phyloP scores from a whole-genome alignment of 2,888 invertebrate species.

The Terebella lapidaria region DNA sequence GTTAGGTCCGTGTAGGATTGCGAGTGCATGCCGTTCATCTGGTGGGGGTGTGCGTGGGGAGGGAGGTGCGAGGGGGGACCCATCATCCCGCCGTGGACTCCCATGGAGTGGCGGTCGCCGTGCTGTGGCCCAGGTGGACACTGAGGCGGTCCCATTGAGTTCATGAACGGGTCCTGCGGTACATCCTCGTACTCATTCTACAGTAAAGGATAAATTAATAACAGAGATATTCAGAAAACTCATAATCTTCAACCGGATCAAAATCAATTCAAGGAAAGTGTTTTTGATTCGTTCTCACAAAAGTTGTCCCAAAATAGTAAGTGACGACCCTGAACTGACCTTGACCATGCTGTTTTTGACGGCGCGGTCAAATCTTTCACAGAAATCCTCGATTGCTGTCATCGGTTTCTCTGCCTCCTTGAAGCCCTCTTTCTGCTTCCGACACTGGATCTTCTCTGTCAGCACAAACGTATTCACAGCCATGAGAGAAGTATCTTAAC shows the following conservation, averaged over 20 bases:
- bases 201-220: no score
- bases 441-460: constrained; percentile 45
- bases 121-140: background rate
- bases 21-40: background rate
- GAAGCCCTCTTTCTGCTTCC: constrained; percentile 42
- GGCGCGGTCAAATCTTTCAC: constrained; percentile 48
- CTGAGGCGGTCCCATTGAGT: background rate
- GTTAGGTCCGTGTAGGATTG: background rate
- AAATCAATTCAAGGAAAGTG: no score
- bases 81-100: background rate
- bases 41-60: constrained; percentile 1
- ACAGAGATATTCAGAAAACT: no score
- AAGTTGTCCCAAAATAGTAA: no score
- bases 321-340: no score
- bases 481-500: background rate
- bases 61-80: background rate
- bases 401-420: constrained; percentile 42
- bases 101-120: background rate
- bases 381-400: constrained; percentile 50
- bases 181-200: background rate
- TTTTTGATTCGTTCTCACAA: no score
- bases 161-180: background rate
- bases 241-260: no score
- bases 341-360: constrained; percentile 37
- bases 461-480: constrained; percentile 12